Evolutionary conservation across 1,140 invertebrate species (phyloP).

Genomic region (Cyclina sinensis): DNA sequence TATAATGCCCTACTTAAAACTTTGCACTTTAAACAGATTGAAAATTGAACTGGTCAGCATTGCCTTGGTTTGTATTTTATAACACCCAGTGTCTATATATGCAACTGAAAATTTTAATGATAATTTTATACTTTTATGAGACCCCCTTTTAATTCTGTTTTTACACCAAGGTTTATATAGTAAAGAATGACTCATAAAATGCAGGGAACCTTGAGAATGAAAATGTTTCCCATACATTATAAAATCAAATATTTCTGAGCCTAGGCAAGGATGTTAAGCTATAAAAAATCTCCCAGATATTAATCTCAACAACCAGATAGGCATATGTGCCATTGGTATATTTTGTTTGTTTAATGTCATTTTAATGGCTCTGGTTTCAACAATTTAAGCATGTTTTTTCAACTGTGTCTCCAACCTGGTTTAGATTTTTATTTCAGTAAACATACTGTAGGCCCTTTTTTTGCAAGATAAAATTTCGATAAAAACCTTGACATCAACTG

Average conservation of each 20-base stretch:
- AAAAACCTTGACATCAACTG: too few species aligned
- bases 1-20: too few species aligned
- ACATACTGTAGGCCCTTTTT: too few species aligned
- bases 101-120: too few species aligned
- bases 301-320: neutral
- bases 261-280: neutral
- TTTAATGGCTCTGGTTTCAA: slow-evolving; percentile 12
- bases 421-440: neutral
- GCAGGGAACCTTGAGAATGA: neutral
- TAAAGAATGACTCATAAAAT: neutral
- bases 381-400: neutral
- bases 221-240: neutral
- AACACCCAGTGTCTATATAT: too few species aligned
- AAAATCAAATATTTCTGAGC: neutral
- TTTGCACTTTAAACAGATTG: too few species aligned
- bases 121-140: too few species aligned
- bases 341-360: slow-evolving; percentile 11
- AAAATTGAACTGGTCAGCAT: too few species aligned
- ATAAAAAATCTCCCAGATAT: slow-evolving; percentile 6
- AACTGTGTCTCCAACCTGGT: slow-evolving; percentile 13
- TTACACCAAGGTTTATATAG: too few species aligned
- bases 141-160: too few species aligned
- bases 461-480: too few species aligned
- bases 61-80: too few species aligned
- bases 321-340: neutral